phyloP scores from a whole-genome alignment of 2,113 vertebrate species.

The Chaetops frenatus region DNA sequence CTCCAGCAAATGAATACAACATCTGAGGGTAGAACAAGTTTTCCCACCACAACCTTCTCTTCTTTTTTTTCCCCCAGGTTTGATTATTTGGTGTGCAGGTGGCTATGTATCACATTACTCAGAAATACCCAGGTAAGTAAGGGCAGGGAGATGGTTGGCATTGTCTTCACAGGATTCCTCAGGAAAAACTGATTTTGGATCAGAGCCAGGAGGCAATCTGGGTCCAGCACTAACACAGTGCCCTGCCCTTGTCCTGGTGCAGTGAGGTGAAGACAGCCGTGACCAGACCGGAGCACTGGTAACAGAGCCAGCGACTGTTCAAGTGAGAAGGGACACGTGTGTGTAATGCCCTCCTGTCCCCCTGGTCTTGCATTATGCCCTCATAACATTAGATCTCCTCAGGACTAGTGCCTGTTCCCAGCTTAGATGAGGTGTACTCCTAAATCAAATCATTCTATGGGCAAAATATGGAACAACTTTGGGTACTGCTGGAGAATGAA shows the following conservation, averaged over 20 bases:
- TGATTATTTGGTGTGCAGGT: not conserved
- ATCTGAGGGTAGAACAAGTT: not conserved
- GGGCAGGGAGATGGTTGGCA: not conserved
- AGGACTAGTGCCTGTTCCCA: not conserved
- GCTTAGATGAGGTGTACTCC: not conserved
- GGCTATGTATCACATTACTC: not conserved
- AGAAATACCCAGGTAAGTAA: not conserved
- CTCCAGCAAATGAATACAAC: not conserved
- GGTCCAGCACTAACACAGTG: not conserved
- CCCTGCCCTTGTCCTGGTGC: not conserved
- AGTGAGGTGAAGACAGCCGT: not conserved
- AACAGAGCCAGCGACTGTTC: not conserved
- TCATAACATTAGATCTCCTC: not conserved
- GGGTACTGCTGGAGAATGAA: not conserved
- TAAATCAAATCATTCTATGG: not conserved
- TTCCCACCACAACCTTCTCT: not conserved
- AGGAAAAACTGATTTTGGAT: not conserved
- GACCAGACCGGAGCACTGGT: not conserved
- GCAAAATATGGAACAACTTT: not conserved
- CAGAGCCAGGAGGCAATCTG: not conserved
- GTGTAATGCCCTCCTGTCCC: not conserved
- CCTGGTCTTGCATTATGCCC: not conserved
- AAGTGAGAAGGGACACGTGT: accelerated
- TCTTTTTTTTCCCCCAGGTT: not conserved
- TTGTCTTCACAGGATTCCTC: not conserved